These are phyloP conservation scores for Creontiades dilutus DNA, from an alignment of 2,888 invertebrate species.

Conservation along the genomic window DNA sequence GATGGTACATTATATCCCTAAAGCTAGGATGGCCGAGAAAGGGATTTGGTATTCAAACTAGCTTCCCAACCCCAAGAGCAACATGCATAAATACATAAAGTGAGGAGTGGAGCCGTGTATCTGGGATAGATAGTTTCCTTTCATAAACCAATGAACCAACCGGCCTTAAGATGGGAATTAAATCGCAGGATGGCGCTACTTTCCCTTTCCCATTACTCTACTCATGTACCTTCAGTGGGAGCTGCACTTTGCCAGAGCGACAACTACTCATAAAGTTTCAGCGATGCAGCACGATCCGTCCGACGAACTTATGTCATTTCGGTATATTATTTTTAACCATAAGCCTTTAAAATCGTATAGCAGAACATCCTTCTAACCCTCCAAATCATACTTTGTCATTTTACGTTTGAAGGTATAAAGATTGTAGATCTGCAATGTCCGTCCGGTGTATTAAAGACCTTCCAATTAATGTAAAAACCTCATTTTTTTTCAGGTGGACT, in stretches of 20 bases:
- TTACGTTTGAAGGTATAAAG: too few relatives aligned
- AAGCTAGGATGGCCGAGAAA: constrained; percentile 9
- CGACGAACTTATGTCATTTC: too few relatives aligned
- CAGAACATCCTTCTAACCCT: too few relatives aligned
- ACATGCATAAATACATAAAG: constrained; percentile 58
- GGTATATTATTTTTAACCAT: too few relatives aligned
- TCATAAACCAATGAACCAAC: constrained; percentile 60
- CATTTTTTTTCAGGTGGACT: too few relatives aligned
- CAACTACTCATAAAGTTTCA: too few relatives aligned
- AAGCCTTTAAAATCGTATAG: too few relatives aligned
- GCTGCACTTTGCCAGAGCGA: neutral
- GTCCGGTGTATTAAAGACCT: too few relatives aligned
- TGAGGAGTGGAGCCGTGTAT: constrained; percentile 1
- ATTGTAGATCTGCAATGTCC: too few relatives aligned
- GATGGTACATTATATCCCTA: constrained; percentile 28
- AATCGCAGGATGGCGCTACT: neutral
- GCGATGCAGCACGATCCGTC: too few relatives aligned
- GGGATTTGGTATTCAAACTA: constrained; percentile 60
- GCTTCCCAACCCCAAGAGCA: constrained; percentile 32
- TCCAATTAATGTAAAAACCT: too few relatives aligned
- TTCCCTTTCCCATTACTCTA: neutral
- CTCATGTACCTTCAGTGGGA: neutral
- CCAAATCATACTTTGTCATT: too few relatives aligned
- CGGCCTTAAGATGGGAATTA: constrained; percentile 9
- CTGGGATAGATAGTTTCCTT: constrained; percentile 52